Conservation (phyloP, 2,113 vertebrate genomes). For the Petrocephalus microphthalmus region DNA sequence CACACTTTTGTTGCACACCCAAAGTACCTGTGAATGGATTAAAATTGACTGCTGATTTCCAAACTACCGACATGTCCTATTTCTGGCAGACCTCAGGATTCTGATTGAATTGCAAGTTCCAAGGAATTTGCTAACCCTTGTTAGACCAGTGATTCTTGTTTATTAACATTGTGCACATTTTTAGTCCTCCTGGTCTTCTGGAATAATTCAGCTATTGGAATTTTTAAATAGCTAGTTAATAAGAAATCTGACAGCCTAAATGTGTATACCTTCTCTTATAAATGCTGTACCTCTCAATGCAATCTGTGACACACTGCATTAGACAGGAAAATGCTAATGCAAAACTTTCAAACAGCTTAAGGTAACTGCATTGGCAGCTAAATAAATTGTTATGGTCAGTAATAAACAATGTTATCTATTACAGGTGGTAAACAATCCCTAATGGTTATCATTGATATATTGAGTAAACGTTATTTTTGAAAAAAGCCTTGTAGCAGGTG, state of each 20-base stretch:
- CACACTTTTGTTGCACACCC: slow-evolving; percentile 10
- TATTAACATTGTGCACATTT: too few relatives aligned
- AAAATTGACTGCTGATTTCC: slow-evolving; percentile 9
- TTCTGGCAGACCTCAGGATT: background rate
- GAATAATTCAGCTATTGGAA: background rate
- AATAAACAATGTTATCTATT: background rate
- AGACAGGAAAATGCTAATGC: background rate
- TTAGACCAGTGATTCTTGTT: background rate
- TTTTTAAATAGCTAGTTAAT: background rate
- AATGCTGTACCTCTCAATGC: background rate
- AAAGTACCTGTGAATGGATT: background rate
- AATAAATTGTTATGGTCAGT: background rate
- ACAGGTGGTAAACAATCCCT: background rate
- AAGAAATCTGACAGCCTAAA: background rate
- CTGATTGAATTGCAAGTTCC: slow-evolving; percentile 12
- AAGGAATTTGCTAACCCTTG: background rate
- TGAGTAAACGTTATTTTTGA: background rate
- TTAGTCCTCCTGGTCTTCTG: background rate
- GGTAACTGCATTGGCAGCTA: background rate
- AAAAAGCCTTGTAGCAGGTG: background rate
- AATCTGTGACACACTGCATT: background rate
- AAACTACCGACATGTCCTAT: background rate
- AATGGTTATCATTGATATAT: background rate
- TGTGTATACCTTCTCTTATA: background rate
- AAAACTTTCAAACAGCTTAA: background rate